Base-by-base conservation (phyloP, 2,797 vertebrate species). In the Acestrorhynchus altus region DNA sequence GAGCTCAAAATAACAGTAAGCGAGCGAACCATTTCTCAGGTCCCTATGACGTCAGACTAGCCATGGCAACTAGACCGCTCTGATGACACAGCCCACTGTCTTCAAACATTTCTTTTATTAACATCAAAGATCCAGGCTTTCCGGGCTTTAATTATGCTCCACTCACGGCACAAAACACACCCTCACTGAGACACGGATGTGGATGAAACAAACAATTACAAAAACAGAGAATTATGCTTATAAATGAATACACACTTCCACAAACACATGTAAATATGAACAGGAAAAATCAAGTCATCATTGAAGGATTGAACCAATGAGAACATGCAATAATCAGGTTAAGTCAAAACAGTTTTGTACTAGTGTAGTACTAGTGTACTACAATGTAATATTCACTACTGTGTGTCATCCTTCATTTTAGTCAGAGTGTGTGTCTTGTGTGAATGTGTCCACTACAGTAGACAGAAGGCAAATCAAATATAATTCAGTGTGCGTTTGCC, bases 1-100 rank as follows among this genome's bases (percentile, higher is more conserved):
- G 72, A 64, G 81, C 84, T 84, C 40, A 84, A 84, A 84, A 86
- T 86, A 86, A 86, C 82, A 80, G 81, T 59, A 69, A 79, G 66
- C 0, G 51, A 61, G 61, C 16, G 56, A 75, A 72, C 40, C n/a
- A 67, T 60, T 77, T 51, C 77, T 83, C 85, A 72, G 84, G 85
- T 82, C 79, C 54, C 80, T 61, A 68, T 84, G 79, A 90, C 87
- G 85, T 92, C 90, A 92, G 83, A 84, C 85, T 81, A 92, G 85
- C 90, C 91, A 93, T 92, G 90, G 90, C 89, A 92, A 94, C 93
- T 74, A 20, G 81, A 79, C 87, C 85, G 83, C 83, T 82, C 84
- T 85, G 82, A 84, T 81, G 76, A 89, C 84, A 85, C 72, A 78
- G 63, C 73, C 79, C 81, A 86, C 86, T 86, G 86, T 83, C 83